Base-by-base conservation (phyloP, 2,113 vertebrate species). In the Muscicapa adusta region DNA sequence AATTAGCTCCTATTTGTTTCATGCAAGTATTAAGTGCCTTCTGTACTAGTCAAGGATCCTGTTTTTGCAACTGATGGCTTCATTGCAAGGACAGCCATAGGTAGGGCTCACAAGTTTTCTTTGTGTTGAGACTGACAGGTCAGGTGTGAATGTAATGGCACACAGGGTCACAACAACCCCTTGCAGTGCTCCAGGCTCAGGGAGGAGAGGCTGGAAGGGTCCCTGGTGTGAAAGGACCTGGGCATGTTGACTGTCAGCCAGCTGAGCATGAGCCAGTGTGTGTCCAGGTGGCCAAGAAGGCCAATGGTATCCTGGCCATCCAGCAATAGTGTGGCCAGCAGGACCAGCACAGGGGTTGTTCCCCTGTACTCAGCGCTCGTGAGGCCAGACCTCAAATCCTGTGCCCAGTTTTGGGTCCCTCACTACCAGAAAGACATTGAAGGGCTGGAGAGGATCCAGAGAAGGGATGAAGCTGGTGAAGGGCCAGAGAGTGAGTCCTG, bases 131-230 rank as follows among this genome's bases (percentile, higher is more conserved):
- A 26, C 38, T 2, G 4, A 15, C 8, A 34, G 29, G 19, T 80
- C 7, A 22, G 45, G 9, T 70, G 51, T 50, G 47, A 45, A 6
- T 60, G 13, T 22, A 19, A 28, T 36, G 61, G 48, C 24, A 14
- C 2, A 34, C 19, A 33, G 14, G 22, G 14, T 61, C 45, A 38
- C 47, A 87, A 13, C 15, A 47, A 3, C 33, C n/a, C 18, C 9
- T 1, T 16, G 33, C 45, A 43, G 36, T 0, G 0, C 62, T 50
- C 5, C 3, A 18, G 18, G 7, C 54, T 38, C 0, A 0, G 28
- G 58, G 38, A 60, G 22, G 45, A n/a, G 33, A 18, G 47, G 14
- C 63, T 77, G 54, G 38, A 29, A n/a, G 38, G 38, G 33, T 28
- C 26, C 26, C 45, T 60, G 83, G 5, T 60, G 23, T 31, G 38